These are phyloP conservation scores for Fringilla coelebs DNA, from an alignment of 2,797 vertebrate species.

Conservation along the genomic window DNA sequence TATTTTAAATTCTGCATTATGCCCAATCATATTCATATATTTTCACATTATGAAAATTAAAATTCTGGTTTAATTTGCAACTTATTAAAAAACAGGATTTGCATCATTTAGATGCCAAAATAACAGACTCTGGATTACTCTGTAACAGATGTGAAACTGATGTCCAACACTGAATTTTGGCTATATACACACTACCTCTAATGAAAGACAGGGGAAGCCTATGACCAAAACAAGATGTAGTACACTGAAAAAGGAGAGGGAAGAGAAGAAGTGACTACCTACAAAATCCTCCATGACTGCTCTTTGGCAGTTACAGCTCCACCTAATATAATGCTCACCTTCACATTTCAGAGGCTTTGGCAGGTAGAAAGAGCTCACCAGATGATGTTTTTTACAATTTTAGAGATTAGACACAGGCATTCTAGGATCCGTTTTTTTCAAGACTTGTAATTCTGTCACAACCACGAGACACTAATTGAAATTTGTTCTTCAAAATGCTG, in stretches of 20 bases:
- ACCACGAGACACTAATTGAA: neutral
- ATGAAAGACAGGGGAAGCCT: neutral
- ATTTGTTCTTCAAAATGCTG: neutral
- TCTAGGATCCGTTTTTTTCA: neutral
- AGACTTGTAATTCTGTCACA: neutral
- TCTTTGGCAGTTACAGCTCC: neutral
- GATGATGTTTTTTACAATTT: neutral
- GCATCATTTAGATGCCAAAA: conserved; percentile 59
- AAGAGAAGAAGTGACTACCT: neutral
- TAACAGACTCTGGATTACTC: neutral
- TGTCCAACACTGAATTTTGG: conserved; percentile 34
- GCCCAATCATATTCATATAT: neutral
- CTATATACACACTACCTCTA: neutral
- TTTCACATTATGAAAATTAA: conserved; percentile 15
- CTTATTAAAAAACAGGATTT: conserved; percentile 8
- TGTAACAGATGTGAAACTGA: conserved; percentile 23
- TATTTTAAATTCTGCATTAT: neutral
- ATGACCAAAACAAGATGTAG: conserved; percentile 15
- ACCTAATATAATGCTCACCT: neutral
- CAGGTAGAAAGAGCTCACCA: neutral
- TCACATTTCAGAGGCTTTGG: neutral
- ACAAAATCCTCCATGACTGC: conserved; percentile 14
- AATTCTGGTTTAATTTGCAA: conserved; percentile 31
- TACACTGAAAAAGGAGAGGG: neutral
- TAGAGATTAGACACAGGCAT: neutral